These are phyloP conservation scores for Apamea crenata DNA, from an alignment of 2,888 invertebrate genomes.

Conservation along the genomic window DNA sequence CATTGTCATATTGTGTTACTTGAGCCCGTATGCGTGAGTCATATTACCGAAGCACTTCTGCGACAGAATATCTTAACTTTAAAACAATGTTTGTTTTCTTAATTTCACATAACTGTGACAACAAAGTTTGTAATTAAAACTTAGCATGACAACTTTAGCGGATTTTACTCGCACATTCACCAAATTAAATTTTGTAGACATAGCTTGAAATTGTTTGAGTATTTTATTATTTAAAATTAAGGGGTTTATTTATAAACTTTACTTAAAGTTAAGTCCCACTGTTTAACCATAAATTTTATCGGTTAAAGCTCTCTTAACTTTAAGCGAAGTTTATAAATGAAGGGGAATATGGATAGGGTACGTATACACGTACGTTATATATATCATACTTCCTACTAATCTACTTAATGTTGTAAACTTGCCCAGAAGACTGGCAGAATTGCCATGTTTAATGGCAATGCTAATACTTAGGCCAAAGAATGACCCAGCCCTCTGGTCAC, in stretches of 20 bases:
- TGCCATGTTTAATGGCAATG: too few species aligned
- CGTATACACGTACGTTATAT: background rate
- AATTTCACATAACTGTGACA: slow-evolving; percentile 44
- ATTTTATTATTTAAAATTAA: background rate
- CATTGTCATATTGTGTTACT: slow-evolving; percentile 46
- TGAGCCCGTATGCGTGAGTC: slow-evolving; percentile 25
- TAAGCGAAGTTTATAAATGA: background rate
- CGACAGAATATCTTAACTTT: slow-evolving; percentile 56
- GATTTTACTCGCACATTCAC: slow-evolving; percentile 15
- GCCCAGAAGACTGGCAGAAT: too few species aligned
- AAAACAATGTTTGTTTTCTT: slow-evolving; percentile 61
- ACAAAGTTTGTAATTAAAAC: slow-evolving; percentile 62
- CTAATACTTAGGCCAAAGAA: too few species aligned
- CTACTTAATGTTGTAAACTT: too few species aligned
- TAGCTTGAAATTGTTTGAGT: background rate
- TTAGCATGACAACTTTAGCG: slow-evolving; percentile 38
- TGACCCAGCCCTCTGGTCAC: too few species aligned
- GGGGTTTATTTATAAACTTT: too few species aligned
- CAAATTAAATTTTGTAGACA: slow-evolving; percentile 28
- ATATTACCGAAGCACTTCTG: slow-evolving; percentile 26
- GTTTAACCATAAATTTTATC: too few species aligned
- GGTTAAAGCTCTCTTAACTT: too few species aligned
- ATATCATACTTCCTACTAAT: too few species aligned
- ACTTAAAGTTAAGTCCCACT: too few species aligned
- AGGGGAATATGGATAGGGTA: background rate